Percentiles rank a stretch among this genome's conserved stretches.
phyloP scores from a whole-genome alignment of 2,113 vertebrate species.

The Caloenas nicobarica region DNA sequence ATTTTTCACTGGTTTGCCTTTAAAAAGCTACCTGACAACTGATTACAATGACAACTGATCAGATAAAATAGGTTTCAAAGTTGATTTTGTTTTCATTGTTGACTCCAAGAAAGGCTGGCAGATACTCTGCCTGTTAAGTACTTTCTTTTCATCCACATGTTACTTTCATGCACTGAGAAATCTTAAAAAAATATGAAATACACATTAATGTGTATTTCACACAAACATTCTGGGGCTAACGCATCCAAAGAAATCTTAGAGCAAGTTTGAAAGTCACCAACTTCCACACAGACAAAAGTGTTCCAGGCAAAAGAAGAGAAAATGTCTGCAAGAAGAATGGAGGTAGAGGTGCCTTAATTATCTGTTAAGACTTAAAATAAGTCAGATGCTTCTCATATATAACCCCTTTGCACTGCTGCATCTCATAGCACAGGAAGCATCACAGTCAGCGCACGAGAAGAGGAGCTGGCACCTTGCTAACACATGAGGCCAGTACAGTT shows the following conservation, averaged over 20 bases:
- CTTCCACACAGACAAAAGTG: background rate
- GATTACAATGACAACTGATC: background rate
- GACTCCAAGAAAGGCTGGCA: background rate
- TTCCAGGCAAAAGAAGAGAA: background rate
- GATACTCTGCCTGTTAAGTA: background rate
- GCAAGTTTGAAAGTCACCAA: background rate
- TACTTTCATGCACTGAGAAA: background rate
- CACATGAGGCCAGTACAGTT: background rate
- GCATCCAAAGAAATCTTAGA: background rate
- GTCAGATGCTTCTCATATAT: background rate
- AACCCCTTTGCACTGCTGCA: background rate
- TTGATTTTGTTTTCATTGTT: background rate
- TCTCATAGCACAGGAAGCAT: background rate
- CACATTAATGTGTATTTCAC: background rate
- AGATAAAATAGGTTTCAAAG: background rate
- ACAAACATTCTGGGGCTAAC: background rate
- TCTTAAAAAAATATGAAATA: background rate
- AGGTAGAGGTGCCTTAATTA: background rate
- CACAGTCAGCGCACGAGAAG: background rate
- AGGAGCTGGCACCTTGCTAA: background rate
- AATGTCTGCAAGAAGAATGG: background rate
- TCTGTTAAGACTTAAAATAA: background rate
- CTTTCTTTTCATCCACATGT: background rate
- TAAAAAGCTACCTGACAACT: background rate
- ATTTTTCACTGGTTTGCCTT: background rate